Evolutionary conservation across 2,797 vertebrate genomes (phyloP), one percentile per base, ranked within the genome.

Genomic region (Phylloscopus collybita): DNA sequence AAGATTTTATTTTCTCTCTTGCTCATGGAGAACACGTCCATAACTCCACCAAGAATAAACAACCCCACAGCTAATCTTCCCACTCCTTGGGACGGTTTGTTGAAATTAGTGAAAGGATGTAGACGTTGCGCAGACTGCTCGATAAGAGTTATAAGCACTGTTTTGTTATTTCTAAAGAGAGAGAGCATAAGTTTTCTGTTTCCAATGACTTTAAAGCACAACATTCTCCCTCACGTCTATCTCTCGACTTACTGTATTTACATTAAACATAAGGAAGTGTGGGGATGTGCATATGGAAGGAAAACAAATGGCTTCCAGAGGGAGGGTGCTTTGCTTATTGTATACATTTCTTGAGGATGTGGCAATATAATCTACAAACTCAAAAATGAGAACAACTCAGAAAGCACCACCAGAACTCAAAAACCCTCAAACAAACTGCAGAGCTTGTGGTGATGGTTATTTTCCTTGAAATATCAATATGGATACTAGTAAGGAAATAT

Each of bases 91-190:
- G 97, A 97, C 26, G 14, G 98, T 98, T 98, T 98, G 98, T 98
- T 98, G 98, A 98, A 98, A 98, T 96, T 92, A 96, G 96, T 97
- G 98, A 98, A 97, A 97, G 87, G 97, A 97, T 96, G 91, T 98
- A 98, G 98, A 96, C 74, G 10, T 78, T 90, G 89, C 62, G 0
- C 88, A 98, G 96, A 93, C 81, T 91, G 91, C 76, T 92, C 74
- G 97, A 98, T 98, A 98, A 98, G 97, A 96, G 67, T 96, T 96
- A 90, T 96, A 97, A 97, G 96, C 89, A 61, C 50, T 34, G 80
- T 94, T 97, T 97, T 97, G 96, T 97, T 98, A 97, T 97, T 97
- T 97, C 97, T 97, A 97, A 97, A 96, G 71, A 87, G 91, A 95
- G 75, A 67, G 94, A 96, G 78, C 86, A 73, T 93, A 97, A 95